A percentile compares a stretch with the other conserved stretches of the same genome.
phyloP scores from a whole-genome alignment of 2,888 invertebrate species.

The Nephrotoma flavescens region DNA sequence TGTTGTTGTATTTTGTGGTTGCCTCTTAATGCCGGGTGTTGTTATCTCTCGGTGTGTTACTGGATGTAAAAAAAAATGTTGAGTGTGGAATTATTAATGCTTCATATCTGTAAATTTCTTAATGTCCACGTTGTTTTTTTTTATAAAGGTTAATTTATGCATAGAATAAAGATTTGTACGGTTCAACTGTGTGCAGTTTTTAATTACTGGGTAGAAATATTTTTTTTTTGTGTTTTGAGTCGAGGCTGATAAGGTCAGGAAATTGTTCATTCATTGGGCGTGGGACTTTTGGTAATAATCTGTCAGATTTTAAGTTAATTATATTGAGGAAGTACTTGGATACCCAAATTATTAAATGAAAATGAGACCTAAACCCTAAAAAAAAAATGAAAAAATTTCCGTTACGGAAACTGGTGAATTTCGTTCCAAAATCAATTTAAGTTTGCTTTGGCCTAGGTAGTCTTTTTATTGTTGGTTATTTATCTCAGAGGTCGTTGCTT shows the following conservation, averaged over 20 bases:
- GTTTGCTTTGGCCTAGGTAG: no score
- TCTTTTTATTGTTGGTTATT: no score
- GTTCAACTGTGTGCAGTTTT: neutral
- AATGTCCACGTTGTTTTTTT: neutral
- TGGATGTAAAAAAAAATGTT: neutral
- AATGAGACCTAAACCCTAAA: no score
- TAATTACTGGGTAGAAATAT: neutral
- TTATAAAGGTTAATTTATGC: neutral
- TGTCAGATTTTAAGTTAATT: conserved; percentile 4
- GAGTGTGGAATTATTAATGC: neutral
- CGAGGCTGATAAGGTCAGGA: neutral
- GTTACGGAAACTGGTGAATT: no score
- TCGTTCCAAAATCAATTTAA: no score
- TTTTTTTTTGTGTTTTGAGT: neutral
- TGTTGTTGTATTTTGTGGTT: neutral
- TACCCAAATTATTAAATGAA: no score
- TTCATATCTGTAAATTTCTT: neutral
- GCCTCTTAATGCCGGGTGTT: neutral
- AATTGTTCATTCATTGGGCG: conserved; percentile 6
- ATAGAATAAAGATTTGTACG: neutral
- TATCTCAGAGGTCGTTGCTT: no score
- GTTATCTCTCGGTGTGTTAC: neutral
- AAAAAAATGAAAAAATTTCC: no score
- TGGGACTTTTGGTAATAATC: conserved; percentile 3
- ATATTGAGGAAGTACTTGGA: neutral